These are phyloP conservation scores for Chrysolina americana DNA, from an alignment of 2,888 invertebrate species.

Conservation along the genomic window DNA sequence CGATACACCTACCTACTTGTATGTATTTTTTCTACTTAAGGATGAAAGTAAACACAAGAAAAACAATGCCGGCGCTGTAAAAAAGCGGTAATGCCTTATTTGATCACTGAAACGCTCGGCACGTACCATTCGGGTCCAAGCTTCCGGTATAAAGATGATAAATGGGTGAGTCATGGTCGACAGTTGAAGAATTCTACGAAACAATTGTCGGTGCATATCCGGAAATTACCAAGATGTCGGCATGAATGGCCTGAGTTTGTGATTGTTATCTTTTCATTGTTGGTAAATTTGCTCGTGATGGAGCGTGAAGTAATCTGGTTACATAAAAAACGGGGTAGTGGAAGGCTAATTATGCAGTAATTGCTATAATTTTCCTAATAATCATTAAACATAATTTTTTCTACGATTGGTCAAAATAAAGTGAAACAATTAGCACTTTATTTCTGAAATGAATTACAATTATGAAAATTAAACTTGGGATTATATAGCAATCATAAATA, in stretches of 20 bases:
- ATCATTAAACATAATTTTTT: no score
- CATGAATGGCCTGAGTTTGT: conserved; percentile 8
- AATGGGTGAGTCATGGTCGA: conserved; percentile 51
- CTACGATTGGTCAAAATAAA: no score
- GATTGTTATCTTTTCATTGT: conserved; percentile 6
- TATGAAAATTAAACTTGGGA: no score
- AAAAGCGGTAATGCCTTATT: conserved; percentile 52
- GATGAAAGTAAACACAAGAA: conserved; percentile 47
- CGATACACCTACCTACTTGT: conserved; percentile 26
- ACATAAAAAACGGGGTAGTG: neutral
- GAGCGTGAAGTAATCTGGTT: neutral
- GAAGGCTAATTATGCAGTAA: neutral
- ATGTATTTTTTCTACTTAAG: conserved; percentile 29
- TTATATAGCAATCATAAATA: no score
- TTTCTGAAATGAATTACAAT: no score
- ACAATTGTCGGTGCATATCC: conserved; percentile 19
- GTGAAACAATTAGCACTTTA: no score
- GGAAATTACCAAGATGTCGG: conserved; percentile 21
- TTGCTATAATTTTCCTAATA: no score
- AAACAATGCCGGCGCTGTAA: conserved; percentile 48
- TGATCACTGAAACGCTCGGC: conserved; percentile 52
- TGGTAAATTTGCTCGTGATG: neutral
- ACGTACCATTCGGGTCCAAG: conserved; percentile 57
- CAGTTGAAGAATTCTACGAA: neutral
- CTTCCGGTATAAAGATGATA: conserved; percentile 55